Conservation (phyloP, 2,113 vertebrate species). For the Sarotherodon lohbergeri region DNA sequence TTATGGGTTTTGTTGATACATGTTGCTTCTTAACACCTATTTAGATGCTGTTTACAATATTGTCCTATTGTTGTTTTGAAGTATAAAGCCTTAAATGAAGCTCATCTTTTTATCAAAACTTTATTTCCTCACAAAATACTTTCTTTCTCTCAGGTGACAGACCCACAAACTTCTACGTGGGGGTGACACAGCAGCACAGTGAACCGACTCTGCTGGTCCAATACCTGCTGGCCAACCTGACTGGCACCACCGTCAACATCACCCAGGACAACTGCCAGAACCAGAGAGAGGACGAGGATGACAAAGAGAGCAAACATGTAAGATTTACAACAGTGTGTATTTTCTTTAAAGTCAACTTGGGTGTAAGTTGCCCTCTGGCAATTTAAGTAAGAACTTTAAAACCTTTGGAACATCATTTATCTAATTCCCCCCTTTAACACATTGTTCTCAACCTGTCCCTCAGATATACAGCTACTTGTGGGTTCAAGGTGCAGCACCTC, state of each 20-base stretch:
- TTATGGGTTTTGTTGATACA: neutral
- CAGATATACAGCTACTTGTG: constrained; percentile 82
- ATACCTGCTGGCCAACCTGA: constrained; percentile 84
- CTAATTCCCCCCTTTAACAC: neutral
- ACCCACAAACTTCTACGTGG: constrained; percentile 83
- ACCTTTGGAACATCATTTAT: neutral
- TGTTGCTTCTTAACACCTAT: neutral
- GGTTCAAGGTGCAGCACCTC: constrained; percentile 76
- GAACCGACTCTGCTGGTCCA: constrained; percentile 75
- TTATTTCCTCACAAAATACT: neutral
- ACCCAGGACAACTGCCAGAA: constrained; percentile 79
- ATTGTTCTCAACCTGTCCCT: accelerated
- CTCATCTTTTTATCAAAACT: neutral
- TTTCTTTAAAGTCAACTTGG: neutral
- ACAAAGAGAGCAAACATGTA: constrained; percentile 76
- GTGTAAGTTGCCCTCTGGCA: neutral
- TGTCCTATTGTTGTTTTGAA: neutral
- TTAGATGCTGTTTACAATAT: neutral
- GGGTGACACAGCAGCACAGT: constrained; percentile 59
- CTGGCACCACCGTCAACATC: constrained; percentile 70
- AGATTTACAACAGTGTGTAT: neutral
- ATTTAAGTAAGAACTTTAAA: neutral
- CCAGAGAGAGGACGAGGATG: constrained; percentile 64
- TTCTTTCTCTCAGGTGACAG: constrained; percentile 58
- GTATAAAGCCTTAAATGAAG: neutral